Evolutionary conservation across 92 coral and sea anemone genomes (phyloP), one percentile per base, ranked within the genome.

Genomic region (Zoanthus gigantus): DNA sequence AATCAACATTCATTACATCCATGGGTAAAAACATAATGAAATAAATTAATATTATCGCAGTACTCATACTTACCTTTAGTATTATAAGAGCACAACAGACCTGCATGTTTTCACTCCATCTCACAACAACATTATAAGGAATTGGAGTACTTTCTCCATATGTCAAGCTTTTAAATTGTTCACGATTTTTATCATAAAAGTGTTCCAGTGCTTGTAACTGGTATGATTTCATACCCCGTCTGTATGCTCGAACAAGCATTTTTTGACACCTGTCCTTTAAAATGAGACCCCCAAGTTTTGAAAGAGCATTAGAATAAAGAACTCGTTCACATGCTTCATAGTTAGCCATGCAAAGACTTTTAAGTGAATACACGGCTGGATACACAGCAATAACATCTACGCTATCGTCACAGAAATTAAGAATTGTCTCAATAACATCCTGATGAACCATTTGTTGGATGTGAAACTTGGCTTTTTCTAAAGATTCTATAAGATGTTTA

Each of bases 81-180:
- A 93, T 84, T 48, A 93, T 90, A 4, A 78, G 83, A 11, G 94
- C 93, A 16, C 89, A 89, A 18, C 84, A 77, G 72, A 89, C 78
- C 88, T 95, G 98, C 81, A 95, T 88, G 53, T 89, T 93, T 72
- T 57, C 76, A 71, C 98, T 91, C 98, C 98, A 95, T 30, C 83
- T 61, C 37, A 85, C 66, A 30, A 91, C 58, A n/a, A 93, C 93
- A 77, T 89, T 92, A 88, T 87, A 80, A 0, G 91, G 78, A 29
- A 84, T 65, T 69, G 92, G 95, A 84, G 72, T 78, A 10, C 48
- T 61, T 7, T 89, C 82, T 0, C 74, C 80, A 61, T 78, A 79
- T 17, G 79, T 71, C 16, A 79, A 71, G 6, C 78, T 90, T 83
- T 87, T 88, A 83, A 94, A 90, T 63, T 84, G 94, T 58, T 85